Conservation (phyloP, 2,797 vertebrate species). For the Alauda arvensis region DNA sequence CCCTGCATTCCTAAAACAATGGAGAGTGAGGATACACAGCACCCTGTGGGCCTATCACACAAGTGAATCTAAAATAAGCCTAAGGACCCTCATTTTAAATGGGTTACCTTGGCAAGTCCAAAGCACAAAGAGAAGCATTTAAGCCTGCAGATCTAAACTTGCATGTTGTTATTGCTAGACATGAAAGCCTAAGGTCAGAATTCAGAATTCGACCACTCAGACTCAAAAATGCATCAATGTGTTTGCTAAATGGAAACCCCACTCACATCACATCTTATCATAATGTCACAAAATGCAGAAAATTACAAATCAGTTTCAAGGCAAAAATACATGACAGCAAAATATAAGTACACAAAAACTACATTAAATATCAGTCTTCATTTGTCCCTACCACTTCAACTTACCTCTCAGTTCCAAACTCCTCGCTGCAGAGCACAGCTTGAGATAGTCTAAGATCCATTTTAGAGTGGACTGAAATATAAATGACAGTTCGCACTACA, state of each 20-base stretch:
- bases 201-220: conserved; percentile 45
- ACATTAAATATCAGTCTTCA: conserved; percentile 92
- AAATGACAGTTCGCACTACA: conserved; percentile 87
- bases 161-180: conserved; percentile 36
- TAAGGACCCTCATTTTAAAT: conserved; percentile 32
- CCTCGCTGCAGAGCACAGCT: conserved; percentile 62
- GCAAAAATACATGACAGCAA: conserved; percentile 82
- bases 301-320: conserved; percentile 81
- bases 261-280: conserved; percentile 70
- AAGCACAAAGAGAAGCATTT: conserved; percentile 45
- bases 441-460: conserved; percentile 74
- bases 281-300: conserved; percentile 75
- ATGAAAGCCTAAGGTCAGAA: conserved; percentile 64
- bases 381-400: conserved; percentile 80
- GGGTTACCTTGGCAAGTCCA: conserved; percentile 51
- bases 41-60: not conserved
- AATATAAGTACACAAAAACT: conserved; percentile 89
- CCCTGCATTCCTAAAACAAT: not conserved
- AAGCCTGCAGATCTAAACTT: conserved; percentile 32
- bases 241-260: conserved; percentile 76
- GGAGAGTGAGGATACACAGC: not conserved
- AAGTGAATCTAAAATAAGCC: conserved; percentile 31
- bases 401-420: conserved; percentile 66
- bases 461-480: conserved; percentile 82
- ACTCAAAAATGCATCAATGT: conserved; percentile 69